Evolutionary conservation across 2,888 invertebrate species (phyloP).

Genomic region (Invenusta paracnida): DNA sequence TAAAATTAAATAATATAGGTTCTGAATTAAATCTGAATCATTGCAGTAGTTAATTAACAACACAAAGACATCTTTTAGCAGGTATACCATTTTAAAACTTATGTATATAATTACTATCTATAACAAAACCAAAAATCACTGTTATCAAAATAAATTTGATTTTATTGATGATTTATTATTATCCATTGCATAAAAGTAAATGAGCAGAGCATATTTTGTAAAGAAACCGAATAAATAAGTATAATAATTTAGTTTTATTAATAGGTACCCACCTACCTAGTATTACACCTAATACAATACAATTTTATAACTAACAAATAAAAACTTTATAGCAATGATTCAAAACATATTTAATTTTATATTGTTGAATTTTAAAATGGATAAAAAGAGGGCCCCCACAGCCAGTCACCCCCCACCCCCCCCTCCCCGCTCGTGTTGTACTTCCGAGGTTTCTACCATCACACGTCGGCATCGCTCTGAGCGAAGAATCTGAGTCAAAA

Average conservation of each 20-base stretch:
- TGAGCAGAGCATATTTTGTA: background rate
- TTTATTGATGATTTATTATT: constrained; percentile 15
- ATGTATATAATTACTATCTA: too few species aligned
- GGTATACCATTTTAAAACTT: too few species aligned
- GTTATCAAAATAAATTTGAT: background rate
- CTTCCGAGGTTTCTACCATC: background rate
- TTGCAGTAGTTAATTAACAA: too few species aligned
- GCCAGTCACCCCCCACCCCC: background rate
- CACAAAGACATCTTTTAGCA: too few species aligned
- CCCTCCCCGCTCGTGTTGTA: background rate
- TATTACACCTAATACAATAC: background rate
- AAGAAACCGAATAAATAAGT: constrained; percentile 18
- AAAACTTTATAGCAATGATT: background rate
- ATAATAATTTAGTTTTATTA: constrained; percentile 9
- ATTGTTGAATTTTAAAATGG: background rate
- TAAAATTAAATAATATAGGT: too few species aligned
- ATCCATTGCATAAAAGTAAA: constrained; percentile 18
- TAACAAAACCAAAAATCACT: background rate
- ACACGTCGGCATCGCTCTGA: too few species aligned
- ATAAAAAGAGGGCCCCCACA: background rate
- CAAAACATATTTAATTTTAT: background rate
- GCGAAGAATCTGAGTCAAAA: too few species aligned
- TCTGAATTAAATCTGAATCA: too few species aligned
- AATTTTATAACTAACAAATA: constrained; percentile 3
- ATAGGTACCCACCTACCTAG: constrained; percentile 5